Evolutionary conservation across 2,888 invertebrate species (phyloP).

Genomic region (Leptura quadrifasciata): DNA sequence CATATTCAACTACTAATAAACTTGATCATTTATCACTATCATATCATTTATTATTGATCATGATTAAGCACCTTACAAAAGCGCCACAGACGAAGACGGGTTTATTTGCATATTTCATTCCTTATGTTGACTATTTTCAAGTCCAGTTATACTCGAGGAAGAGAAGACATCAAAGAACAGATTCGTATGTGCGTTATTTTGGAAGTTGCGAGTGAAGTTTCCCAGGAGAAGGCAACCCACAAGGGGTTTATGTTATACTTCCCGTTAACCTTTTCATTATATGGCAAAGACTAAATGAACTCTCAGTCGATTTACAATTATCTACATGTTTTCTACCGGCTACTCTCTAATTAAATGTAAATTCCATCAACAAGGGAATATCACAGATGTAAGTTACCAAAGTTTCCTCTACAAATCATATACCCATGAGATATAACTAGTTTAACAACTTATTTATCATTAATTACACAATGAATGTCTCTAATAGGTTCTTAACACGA

Average conservation of each 20-base stretch:
- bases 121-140: too few species aligned
- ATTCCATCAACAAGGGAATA: constrained; percentile 17
- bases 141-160: neutral
- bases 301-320: constrained; percentile 26
- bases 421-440: neutral
- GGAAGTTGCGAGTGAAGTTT: constrained; percentile 2
- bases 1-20: too few species aligned
- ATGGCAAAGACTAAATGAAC: constrained; percentile 32
- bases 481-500: too few species aligned
- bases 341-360: constrained; percentile 35
- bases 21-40: too few species aligned
- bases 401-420: neutral
- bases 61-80: too few species aligned
- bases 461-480: neutral
- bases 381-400: constrained; percentile 13
- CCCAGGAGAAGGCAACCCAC: neutral
- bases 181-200: neutral
- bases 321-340: constrained; percentile 22
- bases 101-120: too few species aligned
- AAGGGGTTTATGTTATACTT: constrained; percentile 16
- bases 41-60: too few species aligned
- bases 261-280: constrained; percentile 29
- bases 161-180: neutral
- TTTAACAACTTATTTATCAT: neutral
- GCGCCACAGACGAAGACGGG: too few species aligned